These are phyloP conservation scores for Xylocampa areola DNA, from an alignment of 2,888 invertebrate genomes.

Conservation along the genomic window DNA sequence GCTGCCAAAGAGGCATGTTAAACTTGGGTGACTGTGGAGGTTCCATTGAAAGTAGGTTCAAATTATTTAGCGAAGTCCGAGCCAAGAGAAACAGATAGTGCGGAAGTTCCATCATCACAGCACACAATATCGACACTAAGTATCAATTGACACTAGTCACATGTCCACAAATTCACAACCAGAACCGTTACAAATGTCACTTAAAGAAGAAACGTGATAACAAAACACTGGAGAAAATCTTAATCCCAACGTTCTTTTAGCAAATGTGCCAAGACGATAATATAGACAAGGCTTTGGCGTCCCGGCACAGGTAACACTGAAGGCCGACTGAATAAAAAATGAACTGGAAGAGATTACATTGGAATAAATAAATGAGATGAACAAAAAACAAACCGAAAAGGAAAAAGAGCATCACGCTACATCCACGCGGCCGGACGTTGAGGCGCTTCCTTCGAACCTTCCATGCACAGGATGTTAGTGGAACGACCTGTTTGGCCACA, in stretches of 20 bases:
- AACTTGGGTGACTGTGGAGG: conserved; percentile 88
- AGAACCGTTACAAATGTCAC: conserved; percentile 41
- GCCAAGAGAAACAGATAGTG: conserved; percentile 83
- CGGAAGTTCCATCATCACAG: conserved; percentile 87
- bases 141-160: conserved; percentile 54
- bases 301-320: conserved; percentile 89
- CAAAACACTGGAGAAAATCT: conserved; percentile 38
- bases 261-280: conserved; percentile 66
- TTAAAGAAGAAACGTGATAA: conserved; percentile 35
- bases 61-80: conserved; percentile 78
- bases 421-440: conserved; percentile 90
- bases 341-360: conserved; percentile 90
- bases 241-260: conserved; percentile 55
- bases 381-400: conserved; percentile 88
- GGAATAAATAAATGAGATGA: conserved; percentile 91
- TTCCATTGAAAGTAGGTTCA: conserved; percentile 82
- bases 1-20: conserved; percentile 87
- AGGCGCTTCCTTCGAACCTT: conserved; percentile 88
- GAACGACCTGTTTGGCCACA: conserved; percentile 67
- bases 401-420: conserved; percentile 88
- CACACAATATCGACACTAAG: conserved; percentile 59
- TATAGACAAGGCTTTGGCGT: conserved; percentile 81
- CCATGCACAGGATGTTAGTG: conserved; percentile 79
- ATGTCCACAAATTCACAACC: conserved; percentile 59
- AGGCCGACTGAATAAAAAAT: conserved; percentile 90